A percentile compares a stretch with the other conserved stretches of the same genome.
phyloP scores from a whole-genome alignment of 2,797 vertebrate species.

The Pyrocephalus nanus region DNA sequence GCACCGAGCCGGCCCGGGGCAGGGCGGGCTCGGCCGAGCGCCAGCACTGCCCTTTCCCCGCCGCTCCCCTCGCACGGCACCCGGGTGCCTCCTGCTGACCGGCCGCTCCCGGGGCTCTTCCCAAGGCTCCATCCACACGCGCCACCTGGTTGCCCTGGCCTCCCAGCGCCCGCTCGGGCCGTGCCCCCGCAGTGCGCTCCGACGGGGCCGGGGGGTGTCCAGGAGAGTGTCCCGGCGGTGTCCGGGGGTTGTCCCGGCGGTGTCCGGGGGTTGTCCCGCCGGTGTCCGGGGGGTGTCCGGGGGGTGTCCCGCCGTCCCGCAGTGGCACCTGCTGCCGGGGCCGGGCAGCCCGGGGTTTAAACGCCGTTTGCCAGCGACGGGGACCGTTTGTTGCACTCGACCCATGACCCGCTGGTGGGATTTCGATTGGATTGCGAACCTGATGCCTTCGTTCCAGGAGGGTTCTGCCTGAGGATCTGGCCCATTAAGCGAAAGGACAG shows the following conservation, averaged over 20 bases:
- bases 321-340: background rate
- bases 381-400: fast-evolving
- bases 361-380: fast-evolving
- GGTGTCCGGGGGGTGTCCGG: too few relatives aligned
- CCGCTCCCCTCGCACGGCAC: background rate
- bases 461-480: background rate
- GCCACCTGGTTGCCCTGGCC: too few relatives aligned
- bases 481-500: background rate
- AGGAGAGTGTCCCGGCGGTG: background rate
- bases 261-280: background rate
- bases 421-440: background rate
- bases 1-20: background rate
- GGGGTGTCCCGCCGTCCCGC: background rate
- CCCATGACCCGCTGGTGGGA: background rate
- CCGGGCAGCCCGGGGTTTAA: background rate
- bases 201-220: background rate
- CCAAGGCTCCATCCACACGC: background rate
- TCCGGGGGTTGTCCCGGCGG: too few relatives aligned
- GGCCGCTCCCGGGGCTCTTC: background rate
- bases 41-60: background rate
- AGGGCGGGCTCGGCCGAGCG: background rate
- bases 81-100: background rate
- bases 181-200: background rate
- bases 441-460: background rate
- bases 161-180: too few relatives aligned